Percentiles rank a stretch among this genome's conserved stretches.
phyloP scores from a whole-genome alignment of 2,797 vertebrate genomes.

The Acanthurus tractus region DNA sequence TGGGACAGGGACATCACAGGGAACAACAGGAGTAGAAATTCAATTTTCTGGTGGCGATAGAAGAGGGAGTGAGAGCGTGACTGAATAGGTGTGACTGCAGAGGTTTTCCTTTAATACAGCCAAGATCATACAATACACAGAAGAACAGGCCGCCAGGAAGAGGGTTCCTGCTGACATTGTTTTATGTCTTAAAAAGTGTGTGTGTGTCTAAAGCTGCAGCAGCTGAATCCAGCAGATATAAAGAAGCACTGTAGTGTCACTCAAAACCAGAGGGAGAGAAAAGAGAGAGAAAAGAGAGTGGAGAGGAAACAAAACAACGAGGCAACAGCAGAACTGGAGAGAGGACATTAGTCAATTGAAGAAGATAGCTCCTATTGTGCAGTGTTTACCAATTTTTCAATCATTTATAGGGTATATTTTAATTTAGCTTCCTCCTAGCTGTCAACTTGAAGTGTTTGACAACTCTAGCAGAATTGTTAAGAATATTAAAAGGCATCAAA shows the following conservation, averaged over 20 bases:
- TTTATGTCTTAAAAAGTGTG: slow-evolving; percentile 65
- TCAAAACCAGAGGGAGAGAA: slow-evolving; percentile 65
- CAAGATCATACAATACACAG: slow-evolving; percentile 73
- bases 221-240: slow-evolving; percentile 82
- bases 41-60: slow-evolving; percentile 76
- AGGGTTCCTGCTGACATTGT: slow-evolving; percentile 78
- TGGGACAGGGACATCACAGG: slow-evolving; percentile 80
- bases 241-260: slow-evolving; percentile 69
- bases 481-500: background rate
- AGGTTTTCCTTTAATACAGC: slow-evolving; percentile 75
- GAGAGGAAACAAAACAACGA: slow-evolving; percentile 58
- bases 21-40: slow-evolving; percentile 76
- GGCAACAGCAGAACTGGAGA: slow-evolving; percentile 41
- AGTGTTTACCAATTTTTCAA: slow-evolving; percentile 11
- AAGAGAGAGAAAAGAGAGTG: slow-evolving; percentile 40
- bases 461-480: background rate
- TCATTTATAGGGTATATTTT: background rate
- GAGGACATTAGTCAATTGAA: slow-evolving; percentile 45
- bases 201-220: slow-evolving; percentile 54
- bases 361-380: slow-evolving; percentile 23
- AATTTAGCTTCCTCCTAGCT: slow-evolving; percentile 22
- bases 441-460: slow-evolving; percentile 6
- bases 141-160: slow-evolving; percentile 61
- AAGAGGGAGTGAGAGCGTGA: slow-evolving; percentile 61
- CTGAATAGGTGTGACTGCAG: slow-evolving; percentile 80